phyloP scores from a whole-genome alignment of 2,888 invertebrate species.

The Drosophila helvetica region DNA sequence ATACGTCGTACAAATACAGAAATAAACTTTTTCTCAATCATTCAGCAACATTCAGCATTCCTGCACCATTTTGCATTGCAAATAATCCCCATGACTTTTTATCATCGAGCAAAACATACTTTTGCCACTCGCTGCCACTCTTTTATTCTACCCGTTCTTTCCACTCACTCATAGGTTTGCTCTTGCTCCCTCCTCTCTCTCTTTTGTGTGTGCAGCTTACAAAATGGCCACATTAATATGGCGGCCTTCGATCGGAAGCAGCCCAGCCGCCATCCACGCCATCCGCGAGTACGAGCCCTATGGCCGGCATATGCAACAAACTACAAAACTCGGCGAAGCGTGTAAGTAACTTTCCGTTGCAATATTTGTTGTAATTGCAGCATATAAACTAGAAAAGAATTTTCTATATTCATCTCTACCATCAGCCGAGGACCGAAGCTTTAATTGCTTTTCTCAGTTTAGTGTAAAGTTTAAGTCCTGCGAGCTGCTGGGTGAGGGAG shows the following conservation, averaged over 20 bases:
- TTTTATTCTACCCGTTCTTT: background rate
- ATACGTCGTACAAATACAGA: no score
- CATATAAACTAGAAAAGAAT: no score
- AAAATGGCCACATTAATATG: conserved; percentile 93
- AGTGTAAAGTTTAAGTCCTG: conserved; percentile 60
- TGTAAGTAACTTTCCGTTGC: conserved; percentile 64
- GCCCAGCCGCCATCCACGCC: conserved; percentile 63
- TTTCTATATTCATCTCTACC: no score
- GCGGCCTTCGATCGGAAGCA: conserved; percentile 84
- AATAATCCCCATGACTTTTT: conserved; percentile 14
- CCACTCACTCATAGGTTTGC: conserved; percentile 9
- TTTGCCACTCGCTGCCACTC: conserved; percentile 3
- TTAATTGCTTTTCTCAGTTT: conserved; percentile 48
- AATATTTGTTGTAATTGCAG: no score
- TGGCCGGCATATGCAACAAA: no score
- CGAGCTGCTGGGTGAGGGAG: conserved; percentile 11
- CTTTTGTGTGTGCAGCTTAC: conserved; percentile 85
- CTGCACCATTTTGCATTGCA: conserved; percentile 30
- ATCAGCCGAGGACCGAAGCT: no score
- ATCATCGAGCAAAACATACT: conserved; percentile 17
- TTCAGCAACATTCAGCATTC: no score
- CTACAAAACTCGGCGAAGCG: conserved; percentile 82
- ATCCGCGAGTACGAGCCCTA: no score
- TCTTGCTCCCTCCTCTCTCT: conserved; percentile 2
- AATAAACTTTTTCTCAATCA: no score